A percentile compares a stretch with the other conserved stretches of the same genome.
Evolutionary conservation across 2,113 vertebrate species (phyloP).

Genomic region (Rhinopomastus cyanomelas): DNA sequence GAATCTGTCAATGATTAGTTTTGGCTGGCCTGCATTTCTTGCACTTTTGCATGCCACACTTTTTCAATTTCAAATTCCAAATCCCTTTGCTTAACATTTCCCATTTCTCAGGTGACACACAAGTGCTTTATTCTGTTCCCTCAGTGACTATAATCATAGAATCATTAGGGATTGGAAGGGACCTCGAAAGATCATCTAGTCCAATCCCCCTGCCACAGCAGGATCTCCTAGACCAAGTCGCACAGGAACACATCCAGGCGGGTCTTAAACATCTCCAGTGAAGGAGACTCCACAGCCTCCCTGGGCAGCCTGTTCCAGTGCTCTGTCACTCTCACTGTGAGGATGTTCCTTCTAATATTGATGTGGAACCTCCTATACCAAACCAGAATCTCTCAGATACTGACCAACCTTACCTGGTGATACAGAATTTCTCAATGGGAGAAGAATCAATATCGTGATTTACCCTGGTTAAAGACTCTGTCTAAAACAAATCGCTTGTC

Average conservation of each 20-base stretch:
- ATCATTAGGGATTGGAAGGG: too few relatives aligned
- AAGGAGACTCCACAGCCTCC: too few relatives aligned
- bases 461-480: neutral
- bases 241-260: too few relatives aligned
- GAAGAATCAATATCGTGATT: neutral
- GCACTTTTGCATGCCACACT: neutral
- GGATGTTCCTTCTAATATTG: too few relatives aligned
- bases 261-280: too few relatives aligned
- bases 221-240: too few relatives aligned
- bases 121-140: neutral
- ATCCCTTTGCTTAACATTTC: neutral
- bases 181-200: neutral
- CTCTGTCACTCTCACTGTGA: too few relatives aligned
- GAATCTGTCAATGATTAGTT: neutral
- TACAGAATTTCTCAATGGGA: neutral
- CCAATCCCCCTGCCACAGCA: too few relatives aligned
- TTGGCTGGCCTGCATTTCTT: neutral
- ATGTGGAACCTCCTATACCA: too few relatives aligned
- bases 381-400: neutral
- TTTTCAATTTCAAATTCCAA: neutral
- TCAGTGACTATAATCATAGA: neutral
- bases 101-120: neutral
- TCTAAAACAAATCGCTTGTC: neutral
- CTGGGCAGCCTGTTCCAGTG: too few relatives aligned
- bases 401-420: neutral